Evolutionary conservation across 2,113 vertebrate genomes (phyloP), one percentile per base, ranked within the genome.

Genomic region (Melospiza georgiana): DNA sequence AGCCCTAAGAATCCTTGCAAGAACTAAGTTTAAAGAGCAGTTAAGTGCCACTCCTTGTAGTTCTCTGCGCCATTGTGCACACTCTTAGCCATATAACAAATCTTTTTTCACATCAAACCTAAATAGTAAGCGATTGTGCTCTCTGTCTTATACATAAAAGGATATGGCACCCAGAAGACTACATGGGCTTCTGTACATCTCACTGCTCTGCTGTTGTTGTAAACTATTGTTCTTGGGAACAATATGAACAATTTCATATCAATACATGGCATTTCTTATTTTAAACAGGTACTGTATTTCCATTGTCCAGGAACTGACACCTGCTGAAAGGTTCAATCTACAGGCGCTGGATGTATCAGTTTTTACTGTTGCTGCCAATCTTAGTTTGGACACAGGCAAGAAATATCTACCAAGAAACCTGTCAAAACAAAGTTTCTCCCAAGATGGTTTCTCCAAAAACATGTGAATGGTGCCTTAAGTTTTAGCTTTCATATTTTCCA

Each of bases 261-360:
- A 0, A 41, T 88, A 49, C 41, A 65, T 93, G 77, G 48, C 23
- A n/a, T 94, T 74, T 59, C 37, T 95, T 59, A 58, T 90, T 95
- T 97, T 44, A 20, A 88, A n/a, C 15, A 57, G n/a, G 15, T 9
- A 35, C 31, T 87, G 15, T 62, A 55, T 92, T 92, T 95, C 89
- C 20, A 22, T 63, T 87, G 27, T 37, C 55, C 77, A 78, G 51
- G 85, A 94, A 43, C 33, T 72, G 69, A 69, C 48, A 94, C 6
- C 27, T 80, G 43, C 84, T 89, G 71, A 83, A 95, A 93, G 24
- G 16, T 90, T 68, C 30, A 41, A 28, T 97, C 94, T 95, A 63
- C 41, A 63, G 69, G 46, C n/a, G 69, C 8, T n/a, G 21, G 41
- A 86, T 21, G 46, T 15, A 62, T 24, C 19, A 43, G n/a, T 55